A percentile compares a stretch with the other conserved stretches of the same genome.
Conservation (phyloP, 2,888 invertebrate genomes). For the Xanthostigma xanthostigma region DNA sequence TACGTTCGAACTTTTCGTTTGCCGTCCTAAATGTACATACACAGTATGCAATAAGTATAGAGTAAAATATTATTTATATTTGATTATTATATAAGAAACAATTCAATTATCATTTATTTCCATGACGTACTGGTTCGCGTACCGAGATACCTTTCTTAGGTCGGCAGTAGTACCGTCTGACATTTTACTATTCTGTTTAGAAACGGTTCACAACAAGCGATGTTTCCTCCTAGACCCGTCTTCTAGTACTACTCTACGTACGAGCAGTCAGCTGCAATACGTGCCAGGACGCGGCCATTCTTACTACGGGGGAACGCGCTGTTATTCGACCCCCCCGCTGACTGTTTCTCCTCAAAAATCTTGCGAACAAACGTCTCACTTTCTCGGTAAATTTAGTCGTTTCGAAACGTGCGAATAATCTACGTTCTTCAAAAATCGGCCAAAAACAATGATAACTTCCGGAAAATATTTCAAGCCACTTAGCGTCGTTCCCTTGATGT, state of each 20-base stretch:
- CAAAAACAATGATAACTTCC: too few relatives aligned
- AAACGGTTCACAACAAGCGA: constrained; percentile 19
- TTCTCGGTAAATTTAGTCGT: neutral
- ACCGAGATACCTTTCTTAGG: constrained; percentile 16
- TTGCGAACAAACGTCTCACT: neutral
- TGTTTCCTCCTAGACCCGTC: constrained; percentile 23
- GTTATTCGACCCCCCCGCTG: neutral
- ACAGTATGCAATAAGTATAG: too few relatives aligned
- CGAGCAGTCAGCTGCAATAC: constrained; percentile 35
- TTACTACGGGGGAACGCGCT: constrained; percentile 24
- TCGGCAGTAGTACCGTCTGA: constrained; percentile 23
- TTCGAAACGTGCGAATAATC: neutral
- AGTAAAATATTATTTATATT: too few relatives aligned
- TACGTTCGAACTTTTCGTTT: too few relatives aligned
- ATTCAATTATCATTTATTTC: too few relatives aligned
- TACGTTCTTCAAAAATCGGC: too few relatives aligned
- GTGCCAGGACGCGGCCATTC: constrained; percentile 28
- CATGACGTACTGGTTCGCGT: constrained; percentile 8
- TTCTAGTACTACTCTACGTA: constrained; percentile 29
- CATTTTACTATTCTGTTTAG: constrained; percentile 12
- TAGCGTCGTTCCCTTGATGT: constrained; percentile 21
- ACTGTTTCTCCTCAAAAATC: neutral
- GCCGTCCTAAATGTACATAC: too few relatives aligned
- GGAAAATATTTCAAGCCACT: too few relatives aligned
- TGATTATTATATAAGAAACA: too few relatives aligned